Base-by-base conservation (phyloP, 2,888 invertebrate species). In the Noctua janthe region DNA sequence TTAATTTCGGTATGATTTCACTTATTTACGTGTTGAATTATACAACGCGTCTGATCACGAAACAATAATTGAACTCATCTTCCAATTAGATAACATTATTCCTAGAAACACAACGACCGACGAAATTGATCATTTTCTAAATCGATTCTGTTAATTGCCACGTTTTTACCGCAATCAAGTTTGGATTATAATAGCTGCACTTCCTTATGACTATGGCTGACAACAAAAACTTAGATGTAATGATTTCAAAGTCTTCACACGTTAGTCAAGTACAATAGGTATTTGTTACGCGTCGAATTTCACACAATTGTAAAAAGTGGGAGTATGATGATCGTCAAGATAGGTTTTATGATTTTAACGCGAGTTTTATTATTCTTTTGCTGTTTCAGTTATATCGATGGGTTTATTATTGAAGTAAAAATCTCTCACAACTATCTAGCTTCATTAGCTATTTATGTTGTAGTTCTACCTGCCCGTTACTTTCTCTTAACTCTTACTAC, bases 1-100 rank as follows among this genome's bases (percentile, higher is more conserved):
- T 94, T 92, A 91, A 90, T 92, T 92, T 94, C 88, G 87, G 91
- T 90, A 91, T 94, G 95, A 96, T 96, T 96, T 96, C 95, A 95
- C 95, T 95, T 94, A 92, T 93, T 93, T 91, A 92, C 87, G 86
- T 94, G 93, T 92, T 92, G 91, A 90, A 87, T 92, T 91, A 91
- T 90, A 91, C 90, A 92, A 91, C 83, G 83, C 80, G 89, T 91
- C 89, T 88, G 91, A 93, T 92, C 95, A 94, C 93, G 94, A 94
- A 94, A 91, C 91, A 90, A 87, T 91, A 91, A 93, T 93, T 91
- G 84, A 90, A 90, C 86, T 90, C 90, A 91, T 91, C 91, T 90
- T 90, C 88, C 89, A 93, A 93, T 95, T 92, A 89, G 86, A 89
- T 88, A 88, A 90, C 70, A 88, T 87, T 85, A 86, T 82, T 83